Percentiles rank a stretch among this genome's conserved stretches.
Evolutionary conservation across 2,113 vertebrate genomes (phyloP).

Genomic region (Terrapene triunguis): DNA sequence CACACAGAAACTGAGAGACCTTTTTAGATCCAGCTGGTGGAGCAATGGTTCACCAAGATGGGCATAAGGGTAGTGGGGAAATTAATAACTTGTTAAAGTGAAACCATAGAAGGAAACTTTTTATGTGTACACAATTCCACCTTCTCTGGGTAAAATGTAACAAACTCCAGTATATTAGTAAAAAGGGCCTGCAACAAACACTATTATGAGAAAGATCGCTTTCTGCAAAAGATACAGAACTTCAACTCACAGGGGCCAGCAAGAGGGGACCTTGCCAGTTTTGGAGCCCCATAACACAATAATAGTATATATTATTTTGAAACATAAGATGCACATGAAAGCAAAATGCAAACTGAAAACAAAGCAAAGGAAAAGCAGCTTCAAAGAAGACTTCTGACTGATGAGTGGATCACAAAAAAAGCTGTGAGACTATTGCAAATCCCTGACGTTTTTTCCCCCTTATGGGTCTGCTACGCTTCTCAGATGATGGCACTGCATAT

Average conservation of each 20-base stretch:
- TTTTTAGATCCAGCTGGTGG: conserved; percentile 71
- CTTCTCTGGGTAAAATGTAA: conserved; percentile 13
- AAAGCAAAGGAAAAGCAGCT: background rate
- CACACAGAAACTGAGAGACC: conserved; percentile 67
- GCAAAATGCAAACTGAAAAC: background rate
- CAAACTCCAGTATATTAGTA: conserved; percentile 21
- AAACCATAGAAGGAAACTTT: conserved; percentile 63
- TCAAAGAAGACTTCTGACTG: background rate
- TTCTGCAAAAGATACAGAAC: background rate
- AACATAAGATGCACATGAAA: rapidly evolving
- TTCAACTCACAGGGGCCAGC: background rate
- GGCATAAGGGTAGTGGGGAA: conserved; percentile 24
- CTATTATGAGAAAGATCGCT: background rate
- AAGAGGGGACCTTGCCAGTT: background rate
- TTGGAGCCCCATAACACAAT: rapidly evolving
- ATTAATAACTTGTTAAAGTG: conserved; percentile 67
- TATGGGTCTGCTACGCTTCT: background rate
- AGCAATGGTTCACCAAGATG: conserved; percentile 48
- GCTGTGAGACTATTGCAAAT: background rate
- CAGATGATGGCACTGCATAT: background rate
- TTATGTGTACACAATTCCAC: conserved; percentile 17
- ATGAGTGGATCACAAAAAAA: background rate
- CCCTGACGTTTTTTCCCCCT: background rate
- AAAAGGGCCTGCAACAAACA: conserved; percentile 18
- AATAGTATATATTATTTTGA: rapidly evolving